Percentiles rank a stretch among this genome's conserved stretches.
phyloP scores from a whole-genome alignment of 1,140 invertebrate species.

The Zaprionus ornatus region DNA sequence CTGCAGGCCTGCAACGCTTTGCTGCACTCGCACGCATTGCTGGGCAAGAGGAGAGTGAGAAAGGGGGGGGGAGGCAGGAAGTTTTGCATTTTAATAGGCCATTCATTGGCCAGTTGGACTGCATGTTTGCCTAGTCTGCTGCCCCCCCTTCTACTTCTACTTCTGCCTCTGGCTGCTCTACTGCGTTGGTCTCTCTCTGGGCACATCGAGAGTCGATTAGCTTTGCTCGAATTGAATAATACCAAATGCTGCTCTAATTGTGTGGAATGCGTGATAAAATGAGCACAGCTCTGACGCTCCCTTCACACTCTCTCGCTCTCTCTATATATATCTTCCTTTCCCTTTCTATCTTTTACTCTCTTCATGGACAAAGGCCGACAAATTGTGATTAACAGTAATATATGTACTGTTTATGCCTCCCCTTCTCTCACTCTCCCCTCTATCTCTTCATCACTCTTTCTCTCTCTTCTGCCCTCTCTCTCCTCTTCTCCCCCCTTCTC shows the following conservation, averaged over 20 bases:
- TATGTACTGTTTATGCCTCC: neutral
- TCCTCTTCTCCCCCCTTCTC: neutral
- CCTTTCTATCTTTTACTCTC: neutral
- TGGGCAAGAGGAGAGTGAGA: neutral
- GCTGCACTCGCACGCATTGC: constrained; percentile 36
- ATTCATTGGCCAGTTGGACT: constrained; percentile 18
- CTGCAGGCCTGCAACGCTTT: constrained; percentile 33
- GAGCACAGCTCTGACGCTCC: neutral
- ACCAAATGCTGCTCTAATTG: constrained; percentile 8
- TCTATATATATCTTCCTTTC: too few relatives aligned
- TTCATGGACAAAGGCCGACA: neutral
- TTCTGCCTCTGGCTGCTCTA: neutral
- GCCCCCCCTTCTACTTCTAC: neutral
- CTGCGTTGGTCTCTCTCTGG: neutral
- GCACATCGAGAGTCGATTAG: constrained; percentile 1
- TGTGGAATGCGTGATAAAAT: constrained; percentile 16
- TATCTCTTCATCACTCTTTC: neutral
- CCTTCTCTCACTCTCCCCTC: too few relatives aligned
- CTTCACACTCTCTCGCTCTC: neutral
- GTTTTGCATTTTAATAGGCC: constrained; percentile 75
- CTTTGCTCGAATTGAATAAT: constrained; percentile 1
- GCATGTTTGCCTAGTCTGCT: constrained; percentile 39
- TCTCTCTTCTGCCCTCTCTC: neutral
- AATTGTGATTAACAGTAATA: neutral
- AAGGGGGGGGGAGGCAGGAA: neutral